A percentile compares a stretch with the other conserved stretches of the same genome.
phyloP scores from a whole-genome alignment of 2,113 vertebrate species.

The Isurus oxyrinchus region DNA sequence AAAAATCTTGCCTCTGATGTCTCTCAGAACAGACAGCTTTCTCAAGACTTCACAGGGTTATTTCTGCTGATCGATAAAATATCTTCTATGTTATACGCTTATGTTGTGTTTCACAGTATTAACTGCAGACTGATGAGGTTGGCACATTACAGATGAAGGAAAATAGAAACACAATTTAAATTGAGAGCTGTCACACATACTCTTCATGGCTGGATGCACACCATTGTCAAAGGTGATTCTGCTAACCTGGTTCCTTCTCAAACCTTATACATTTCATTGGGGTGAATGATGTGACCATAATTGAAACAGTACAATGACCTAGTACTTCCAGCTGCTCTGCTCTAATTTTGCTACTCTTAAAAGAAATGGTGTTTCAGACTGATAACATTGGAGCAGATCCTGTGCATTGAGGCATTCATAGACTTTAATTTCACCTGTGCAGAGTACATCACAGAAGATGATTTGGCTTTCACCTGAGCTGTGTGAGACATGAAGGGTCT shows the following conservation, averaged over 20 bases:
- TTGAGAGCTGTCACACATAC: not conserved
- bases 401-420: not conserved
- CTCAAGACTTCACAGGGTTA: not conserved
- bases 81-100: not conserved
- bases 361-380: not conserved
- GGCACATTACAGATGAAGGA: not conserved
- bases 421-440: conserved; percentile 5
- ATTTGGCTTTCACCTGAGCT: conserved; percentile 17
- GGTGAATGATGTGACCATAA: not conserved
- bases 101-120: not conserved
- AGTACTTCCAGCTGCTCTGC: not conserved
- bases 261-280: not conserved
- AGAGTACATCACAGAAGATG: not conserved
- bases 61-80: not conserved
- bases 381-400: not conserved
- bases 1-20: not conserved
- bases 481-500: not conserved
- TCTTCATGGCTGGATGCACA: conserved; percentile 2
- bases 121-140: not conserved
- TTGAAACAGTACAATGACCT: not conserved
- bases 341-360: not conserved
- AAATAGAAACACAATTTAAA: not conserved
- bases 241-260: not conserved
- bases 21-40: not conserved
- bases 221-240: not conserved